Percentiles rank a stretch among this genome's conserved stretches.
Conservation (phyloP, 2,888 invertebrate species). For the Macrosiphum euphorbiae region DNA sequence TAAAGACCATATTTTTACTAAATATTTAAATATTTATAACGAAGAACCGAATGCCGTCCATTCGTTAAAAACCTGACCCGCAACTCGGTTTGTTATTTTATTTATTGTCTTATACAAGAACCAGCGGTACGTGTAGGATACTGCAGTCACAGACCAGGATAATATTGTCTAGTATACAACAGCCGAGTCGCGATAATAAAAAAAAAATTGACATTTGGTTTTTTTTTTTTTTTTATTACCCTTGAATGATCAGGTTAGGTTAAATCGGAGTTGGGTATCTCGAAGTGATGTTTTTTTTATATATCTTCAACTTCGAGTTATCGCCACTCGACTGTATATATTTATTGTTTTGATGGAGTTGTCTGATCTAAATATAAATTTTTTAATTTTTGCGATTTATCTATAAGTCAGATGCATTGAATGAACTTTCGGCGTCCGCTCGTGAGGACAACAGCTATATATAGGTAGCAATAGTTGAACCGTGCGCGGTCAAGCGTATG, state of each 20-base stretch:
- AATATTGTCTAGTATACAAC: too few species aligned
- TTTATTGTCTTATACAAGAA: neutral
- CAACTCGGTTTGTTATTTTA: neutral
- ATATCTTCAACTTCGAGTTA: too few species aligned
- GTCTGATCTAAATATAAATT: neutral
- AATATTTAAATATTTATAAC: neutral
- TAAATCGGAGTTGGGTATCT: too few species aligned
- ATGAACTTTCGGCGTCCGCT: neutral
- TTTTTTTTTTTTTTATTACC: too few species aligned
- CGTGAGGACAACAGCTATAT: neutral
- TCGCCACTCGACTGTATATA: neutral
- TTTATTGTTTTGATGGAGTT: neutral
- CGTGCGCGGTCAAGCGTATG: neutral
- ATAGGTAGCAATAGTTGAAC: neutral
- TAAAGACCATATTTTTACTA: neutral
- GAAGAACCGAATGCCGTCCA: neutral
- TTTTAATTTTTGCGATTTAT: neutral
- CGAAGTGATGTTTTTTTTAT: too few species aligned
- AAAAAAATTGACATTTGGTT: too few species aligned
- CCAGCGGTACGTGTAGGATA: neutral
- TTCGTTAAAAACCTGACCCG: neutral
- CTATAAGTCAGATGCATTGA: neutral
- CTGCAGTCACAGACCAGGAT: neutral
- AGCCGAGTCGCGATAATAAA: too few species aligned
- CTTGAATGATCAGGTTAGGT: too few species aligned